A percentile compares a stretch with the other conserved stretches of the same genome.
Conservation (phyloP, 2,113 vertebrate genomes). For the Pteropus alecto region DNA sequence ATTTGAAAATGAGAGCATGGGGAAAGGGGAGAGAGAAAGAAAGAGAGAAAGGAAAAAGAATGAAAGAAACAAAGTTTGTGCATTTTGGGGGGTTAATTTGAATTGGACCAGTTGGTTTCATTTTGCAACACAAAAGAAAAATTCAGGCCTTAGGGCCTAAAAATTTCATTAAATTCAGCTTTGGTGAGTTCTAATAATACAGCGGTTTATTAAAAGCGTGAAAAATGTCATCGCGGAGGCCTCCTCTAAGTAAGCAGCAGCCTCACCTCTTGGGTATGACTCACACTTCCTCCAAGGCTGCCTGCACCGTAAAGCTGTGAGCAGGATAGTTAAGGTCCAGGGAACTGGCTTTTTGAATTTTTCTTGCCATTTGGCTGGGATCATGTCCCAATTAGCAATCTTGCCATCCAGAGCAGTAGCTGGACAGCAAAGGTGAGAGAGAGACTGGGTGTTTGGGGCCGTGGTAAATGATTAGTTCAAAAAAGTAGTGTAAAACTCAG, state of each 20-base stretch:
- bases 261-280: constrained; percentile 55
- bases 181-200: constrained; percentile 68
- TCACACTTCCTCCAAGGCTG: constrained; percentile 57
- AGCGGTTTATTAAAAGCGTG: constrained; percentile 74
- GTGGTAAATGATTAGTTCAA: constrained; percentile 80
- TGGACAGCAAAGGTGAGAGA: constrained; percentile 48
- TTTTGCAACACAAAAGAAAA: constrained; percentile 54
- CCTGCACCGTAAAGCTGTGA: constrained; percentile 68
- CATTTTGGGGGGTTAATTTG: constrained; percentile 34
- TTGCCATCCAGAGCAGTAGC: constrained; percentile 69
- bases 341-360: constrained; percentile 31
- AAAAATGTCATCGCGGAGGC: constrained; percentile 67
- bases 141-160: constrained; percentile 55
- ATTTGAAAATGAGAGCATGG: constrained; percentile 19
- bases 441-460: constrained; percentile 22
- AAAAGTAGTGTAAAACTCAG: constrained; percentile 74
- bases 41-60: neutral
- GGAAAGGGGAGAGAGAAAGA: constrained; percentile 2
- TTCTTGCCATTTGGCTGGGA: constrained; percentile 67
- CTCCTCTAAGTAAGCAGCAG: constrained; percentile 57
- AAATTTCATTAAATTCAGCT: constrained; percentile 68
- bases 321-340: constrained; percentile 67
- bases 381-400: constrained; percentile 75
- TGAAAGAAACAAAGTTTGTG: constrained; percentile 41
- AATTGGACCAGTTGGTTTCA: constrained; percentile 5